Conservation (phyloP, 1,140 invertebrate genomes). For the Globodera ellingtonae region DNA sequence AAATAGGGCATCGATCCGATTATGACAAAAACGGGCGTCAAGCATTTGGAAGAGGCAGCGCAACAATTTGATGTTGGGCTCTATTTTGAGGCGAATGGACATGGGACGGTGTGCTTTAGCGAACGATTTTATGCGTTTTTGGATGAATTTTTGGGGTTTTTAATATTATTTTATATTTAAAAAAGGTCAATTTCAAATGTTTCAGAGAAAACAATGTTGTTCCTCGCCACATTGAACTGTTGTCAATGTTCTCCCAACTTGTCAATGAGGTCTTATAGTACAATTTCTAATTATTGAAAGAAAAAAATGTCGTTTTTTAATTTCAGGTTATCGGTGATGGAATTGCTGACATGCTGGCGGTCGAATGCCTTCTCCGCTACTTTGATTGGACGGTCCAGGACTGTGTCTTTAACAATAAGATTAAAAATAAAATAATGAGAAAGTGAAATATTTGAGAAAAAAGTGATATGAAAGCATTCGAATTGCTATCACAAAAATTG, state of each 20-base stretch:
- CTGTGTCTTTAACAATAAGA: too few species aligned
- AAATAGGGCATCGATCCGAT: constrained; percentile 62
- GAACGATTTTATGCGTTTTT: constrained; percentile 50
- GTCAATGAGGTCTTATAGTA: constrained; percentile 55
- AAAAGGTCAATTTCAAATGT: neutral
- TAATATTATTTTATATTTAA: neutral
- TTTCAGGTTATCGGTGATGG: constrained; percentile 83
- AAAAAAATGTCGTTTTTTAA: neutral
- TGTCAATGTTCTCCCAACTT: constrained; percentile 48
- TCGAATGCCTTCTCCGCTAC: constrained; percentile 83
- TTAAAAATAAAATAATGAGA: too few species aligned
- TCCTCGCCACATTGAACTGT: constrained; percentile 32
- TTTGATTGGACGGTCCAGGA: constrained; percentile 77
- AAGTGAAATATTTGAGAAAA: too few species aligned
- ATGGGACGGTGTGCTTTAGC: constrained; percentile 79
- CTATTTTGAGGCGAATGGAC: constrained; percentile 99
- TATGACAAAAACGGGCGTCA: constrained; percentile 93
- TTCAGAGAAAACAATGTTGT: constrained; percentile 11
- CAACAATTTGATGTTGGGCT: constrained; percentile 88
- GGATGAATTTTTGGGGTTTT: constrained; percentile 3
- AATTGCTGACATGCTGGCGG: constrained; percentile 88
- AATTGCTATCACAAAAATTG: too few species aligned
- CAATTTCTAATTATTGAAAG: constrained; percentile 18
- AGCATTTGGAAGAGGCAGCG: constrained; percentile 91
- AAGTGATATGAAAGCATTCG: too few species aligned